Conservation (phyloP, 2,113 vertebrate species). For the Sinocyclocheilus rhinocerous region DNA sequence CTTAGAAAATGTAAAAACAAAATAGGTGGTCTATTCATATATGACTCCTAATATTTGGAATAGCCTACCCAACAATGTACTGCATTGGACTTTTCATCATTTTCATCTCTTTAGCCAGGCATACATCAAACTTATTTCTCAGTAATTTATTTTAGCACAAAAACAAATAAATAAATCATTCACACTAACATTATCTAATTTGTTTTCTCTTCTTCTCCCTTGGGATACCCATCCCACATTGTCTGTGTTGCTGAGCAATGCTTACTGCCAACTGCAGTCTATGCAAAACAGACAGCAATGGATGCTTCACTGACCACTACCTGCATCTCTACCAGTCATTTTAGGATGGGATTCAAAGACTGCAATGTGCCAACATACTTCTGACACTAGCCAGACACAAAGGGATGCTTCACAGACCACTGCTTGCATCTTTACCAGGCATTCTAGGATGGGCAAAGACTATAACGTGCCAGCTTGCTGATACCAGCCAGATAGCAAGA, state of each 20-base stretch:
- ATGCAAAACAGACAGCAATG: not conserved
- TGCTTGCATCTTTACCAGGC: not conserved
- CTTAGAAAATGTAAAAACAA: too few species aligned
- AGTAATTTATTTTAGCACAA: not conserved
- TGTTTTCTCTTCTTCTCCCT: not conserved
- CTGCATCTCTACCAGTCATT: not conserved
- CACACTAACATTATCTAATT: not conserved
- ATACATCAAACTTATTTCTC: not conserved
- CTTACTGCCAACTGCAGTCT: not conserved
- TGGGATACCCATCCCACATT: not conserved
- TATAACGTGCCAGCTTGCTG: not conserved
- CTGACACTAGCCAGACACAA: not conserved
- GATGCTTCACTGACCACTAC: not conserved
- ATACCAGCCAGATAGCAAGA: not conserved
- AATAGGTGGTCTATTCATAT: too few species aligned
- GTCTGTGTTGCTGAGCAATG: not conserved
- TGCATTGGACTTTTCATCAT: not conserved
- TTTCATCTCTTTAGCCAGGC: not conserved
- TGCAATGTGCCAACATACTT: not conserved
- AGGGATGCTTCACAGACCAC: not conserved
- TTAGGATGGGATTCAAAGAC: not conserved
- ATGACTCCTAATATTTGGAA: too few species aligned
- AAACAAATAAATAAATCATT: not conserved
- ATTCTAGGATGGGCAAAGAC: not conserved
- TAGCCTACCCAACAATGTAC: too few species aligned